These are phyloP conservation scores for Eupsittula cactorum DNA, from an alignment of 2,113 vertebrate species.

Conservation along the genomic window DNA sequence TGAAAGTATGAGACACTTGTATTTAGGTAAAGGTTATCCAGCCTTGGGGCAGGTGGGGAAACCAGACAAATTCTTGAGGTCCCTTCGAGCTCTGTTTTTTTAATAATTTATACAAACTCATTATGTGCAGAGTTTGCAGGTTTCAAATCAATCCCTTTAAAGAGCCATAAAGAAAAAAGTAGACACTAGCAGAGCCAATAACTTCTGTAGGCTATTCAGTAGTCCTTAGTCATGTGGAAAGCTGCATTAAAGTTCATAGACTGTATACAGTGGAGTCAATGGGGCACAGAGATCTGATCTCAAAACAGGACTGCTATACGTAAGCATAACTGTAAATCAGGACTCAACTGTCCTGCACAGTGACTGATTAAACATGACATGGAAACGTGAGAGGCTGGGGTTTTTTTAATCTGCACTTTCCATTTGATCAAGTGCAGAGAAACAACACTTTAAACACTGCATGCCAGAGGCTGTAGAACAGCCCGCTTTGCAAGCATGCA, in stretches of 20 bases:
- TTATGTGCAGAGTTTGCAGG: constrained; percentile 49
- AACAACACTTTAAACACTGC: constrained; percentile 28
- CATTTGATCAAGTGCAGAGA: constrained; percentile 45
- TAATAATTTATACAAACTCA: constrained; percentile 23
- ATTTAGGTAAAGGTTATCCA: not conserved
- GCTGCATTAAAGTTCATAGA: constrained; percentile 63
- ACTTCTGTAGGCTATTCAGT: constrained; percentile 58
- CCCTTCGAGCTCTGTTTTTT: not conserved
- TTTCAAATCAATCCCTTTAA: constrained; percentile 57
- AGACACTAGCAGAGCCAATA: constrained; percentile 56
- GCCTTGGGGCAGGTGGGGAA: constrained; percentile 11
- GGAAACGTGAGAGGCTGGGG: constrained; percentile 12
- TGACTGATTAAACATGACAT: constrained; percentile 63
- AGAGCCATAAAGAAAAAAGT: constrained; percentile 55
- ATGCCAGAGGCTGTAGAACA: constrained; percentile 34
- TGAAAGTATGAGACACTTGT: not conserved
- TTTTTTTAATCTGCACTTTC: constrained; percentile 23
- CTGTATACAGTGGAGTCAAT: constrained; percentile 61
- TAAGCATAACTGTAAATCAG: constrained; percentile 65
- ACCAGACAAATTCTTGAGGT: constrained; percentile 11
- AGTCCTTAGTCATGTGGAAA: constrained; percentile 67
- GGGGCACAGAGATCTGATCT: constrained; percentile 67
- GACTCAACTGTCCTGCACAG: constrained; percentile 31
- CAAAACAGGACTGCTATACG: constrained; percentile 58
- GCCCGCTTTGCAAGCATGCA: not conserved